Base-by-base conservation (phyloP, 2,113 vertebrate genomes). In the Microcebus lehilahytsara region DNA sequence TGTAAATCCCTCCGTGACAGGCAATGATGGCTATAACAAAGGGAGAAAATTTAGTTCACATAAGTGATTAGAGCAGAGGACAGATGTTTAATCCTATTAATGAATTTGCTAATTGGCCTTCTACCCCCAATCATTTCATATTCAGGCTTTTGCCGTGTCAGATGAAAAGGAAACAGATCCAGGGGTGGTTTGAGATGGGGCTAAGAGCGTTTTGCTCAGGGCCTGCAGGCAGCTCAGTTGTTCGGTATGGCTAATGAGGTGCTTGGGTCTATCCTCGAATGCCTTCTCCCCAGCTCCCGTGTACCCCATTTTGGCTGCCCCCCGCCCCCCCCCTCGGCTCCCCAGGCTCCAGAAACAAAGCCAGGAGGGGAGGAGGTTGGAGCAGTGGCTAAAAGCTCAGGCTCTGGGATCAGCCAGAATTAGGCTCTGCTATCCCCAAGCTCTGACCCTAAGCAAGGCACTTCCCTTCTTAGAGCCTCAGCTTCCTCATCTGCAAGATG, bases 81-180 rank as follows among this genome's bases (percentile, higher is more conserved):
- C 64, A 91, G 81, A 91, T 22, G 95, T 96, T 96, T 97, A 95
- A 96, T 97, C 97, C 86, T 96, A 93, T 96, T 98, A 97, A 97
- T 93, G 93, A 97, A 96, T 97, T 72, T 89, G 85, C 79, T 96
- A 96, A 97, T 96, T 97, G 97, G 92, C 89, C 96, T 97, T 97
- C 84, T 96, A 93, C 96, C 92, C 97, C 75, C 89, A 96, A 37
- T 96, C 96, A 95, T 95, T 93, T 96, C 97, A 90, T 74, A 77
- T 5, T n/a, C 89, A n/a, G 67, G 96, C 87, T 80, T 96, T 40
- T 53, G 79, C 60, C 32, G 91, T 6, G 64, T 77, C 86, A 81
- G 92, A 92, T 51, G 6, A 92, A 93, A 93, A n/a, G 75, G 80
- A 95, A 84, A 88, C 32, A 85, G 96, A 95, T 51, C 46, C 80